Evolutionary conservation across 2,888 invertebrate species (phyloP), one percentile per base, ranked within the genome.

Genomic region (Himalopsyche anomala): DNA sequence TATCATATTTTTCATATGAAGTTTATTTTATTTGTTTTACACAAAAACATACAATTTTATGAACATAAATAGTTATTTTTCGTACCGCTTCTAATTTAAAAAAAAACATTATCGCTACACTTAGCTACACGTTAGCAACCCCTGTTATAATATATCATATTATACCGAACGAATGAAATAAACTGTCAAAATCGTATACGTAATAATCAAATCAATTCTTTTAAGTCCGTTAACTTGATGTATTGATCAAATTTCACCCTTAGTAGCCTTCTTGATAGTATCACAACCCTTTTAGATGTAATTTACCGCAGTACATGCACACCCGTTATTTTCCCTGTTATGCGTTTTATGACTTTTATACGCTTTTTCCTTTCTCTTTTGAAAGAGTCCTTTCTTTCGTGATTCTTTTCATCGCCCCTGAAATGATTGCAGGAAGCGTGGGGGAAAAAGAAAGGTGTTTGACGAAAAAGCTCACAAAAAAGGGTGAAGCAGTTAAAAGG

Each of bases 261-360:
- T 36, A 74, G 36, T 74, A 74, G 28, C 74, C 4, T 74, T 74
- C 74, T 74, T 28, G 74, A 74, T 74, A 19, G 74, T 74, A 74
- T 74, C 74, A 74, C 36, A 74, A 38, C 74, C 74, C 74, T 74
- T 74, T 74, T 15, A 28, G 74, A 62, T 19, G 62, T 62, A 62
- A 62, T 74, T 36, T 74, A 36, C 74, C 36, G 74, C 36, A 74
- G 74, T 74, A 74, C 74, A 74, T 36, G 74, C 15, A 28, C 12
- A 36, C 19, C 36, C 74, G 74, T 74, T 74, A 74, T 36, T 12
- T 74, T 38, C 38, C 38, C 74, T 38, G 74, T 38, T 74, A 74
- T 74, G 74, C 74, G 74, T 74, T 74, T 74, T 74, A 74, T 74
- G 74, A 74, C 74, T 74, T 74, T 74, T 36, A 74, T 74, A 74